Percentiles rank a stretch among this genome's conserved stretches.
Evolutionary conservation across 2,888 invertebrate species (phyloP).

Genomic region (Empis livida): DNA sequence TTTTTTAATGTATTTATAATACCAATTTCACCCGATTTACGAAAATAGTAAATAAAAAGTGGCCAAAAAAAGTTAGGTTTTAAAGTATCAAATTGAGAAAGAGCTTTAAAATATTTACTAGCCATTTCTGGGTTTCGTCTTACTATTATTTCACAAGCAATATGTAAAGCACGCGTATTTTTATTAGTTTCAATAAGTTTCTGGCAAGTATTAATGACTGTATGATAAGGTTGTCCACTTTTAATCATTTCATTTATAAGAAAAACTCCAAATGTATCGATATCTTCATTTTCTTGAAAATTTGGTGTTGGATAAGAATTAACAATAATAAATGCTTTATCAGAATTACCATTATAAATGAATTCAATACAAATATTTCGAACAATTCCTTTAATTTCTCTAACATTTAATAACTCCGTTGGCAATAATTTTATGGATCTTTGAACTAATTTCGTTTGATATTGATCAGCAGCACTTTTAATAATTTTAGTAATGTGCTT

Average conservation of each 20-base stretch:
- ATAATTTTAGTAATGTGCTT: conserved; percentile 18
- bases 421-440: conserved; percentile 22
- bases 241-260: conserved; percentile 47
- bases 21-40: conserved; percentile 39
- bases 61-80: conserved; percentile 58
- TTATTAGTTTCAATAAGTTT: conserved; percentile 21
- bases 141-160: conserved; percentile 43
- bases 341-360: conserved; percentile 38
- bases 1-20: conserved; percentile 41
- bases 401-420: conserved; percentile 17
- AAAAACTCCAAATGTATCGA: conserved; percentile 42
- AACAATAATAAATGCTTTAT: conserved; percentile 39
- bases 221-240: conserved; percentile 33
- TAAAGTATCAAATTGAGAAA: conserved; percentile 20
- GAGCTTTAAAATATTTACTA: conserved; percentile 18
- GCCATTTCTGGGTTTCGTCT: conserved; percentile 22
- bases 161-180: conserved; percentile 33
- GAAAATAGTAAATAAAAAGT: conserved; percentile 39
- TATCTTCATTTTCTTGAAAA: conserved; percentile 35
- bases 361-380: conserved; percentile 39
- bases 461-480: conserved; percentile 6
- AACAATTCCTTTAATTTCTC: conserved; percentile 22
- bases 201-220: conserved; percentile 26
- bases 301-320: conserved; percentile 22
- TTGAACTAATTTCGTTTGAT: conserved; percentile 15